phyloP scores from a whole-genome alignment of 2,888 invertebrate species.

The Poecilobothrus nobilitatus region DNA sequence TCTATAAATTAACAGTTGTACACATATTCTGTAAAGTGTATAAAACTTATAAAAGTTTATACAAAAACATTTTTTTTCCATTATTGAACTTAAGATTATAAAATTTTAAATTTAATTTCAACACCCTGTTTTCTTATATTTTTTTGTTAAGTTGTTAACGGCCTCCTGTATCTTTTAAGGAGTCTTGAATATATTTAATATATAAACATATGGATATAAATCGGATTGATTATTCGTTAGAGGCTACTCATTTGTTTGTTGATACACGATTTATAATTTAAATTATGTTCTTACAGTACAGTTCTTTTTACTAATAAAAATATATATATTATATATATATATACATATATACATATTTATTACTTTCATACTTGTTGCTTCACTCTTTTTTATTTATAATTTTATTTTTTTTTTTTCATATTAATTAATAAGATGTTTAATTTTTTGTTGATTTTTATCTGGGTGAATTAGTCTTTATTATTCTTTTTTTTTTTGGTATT shows the following conservation, averaged over 20 bases:
- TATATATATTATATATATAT: background rate
- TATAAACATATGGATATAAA: background rate
- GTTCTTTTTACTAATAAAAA: background rate
- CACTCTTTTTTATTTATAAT: background rate
- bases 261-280: slow-evolving; percentile 3
- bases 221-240: background rate
- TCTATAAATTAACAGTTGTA: no score
- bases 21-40: no score
- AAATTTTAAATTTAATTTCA: no score
- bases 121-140: no score
- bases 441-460: slow-evolving; percentile 5
- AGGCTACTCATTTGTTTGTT: background rate
- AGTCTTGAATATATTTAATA: no score
- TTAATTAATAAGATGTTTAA: slow-evolving; percentile 6
- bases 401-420: background rate
- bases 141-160: no score
- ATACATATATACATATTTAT: no score
- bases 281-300: background rate
- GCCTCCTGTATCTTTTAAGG: no score
- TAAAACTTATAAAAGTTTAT: no score
- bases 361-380: no score
- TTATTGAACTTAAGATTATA: no score
- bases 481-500: background rate
- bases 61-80: no score
- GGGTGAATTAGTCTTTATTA: background rate